These are phyloP conservation scores for Leuciscus idus DNA, from an alignment of 2,113 vertebrate genomes.

Conservation along the genomic window DNA sequence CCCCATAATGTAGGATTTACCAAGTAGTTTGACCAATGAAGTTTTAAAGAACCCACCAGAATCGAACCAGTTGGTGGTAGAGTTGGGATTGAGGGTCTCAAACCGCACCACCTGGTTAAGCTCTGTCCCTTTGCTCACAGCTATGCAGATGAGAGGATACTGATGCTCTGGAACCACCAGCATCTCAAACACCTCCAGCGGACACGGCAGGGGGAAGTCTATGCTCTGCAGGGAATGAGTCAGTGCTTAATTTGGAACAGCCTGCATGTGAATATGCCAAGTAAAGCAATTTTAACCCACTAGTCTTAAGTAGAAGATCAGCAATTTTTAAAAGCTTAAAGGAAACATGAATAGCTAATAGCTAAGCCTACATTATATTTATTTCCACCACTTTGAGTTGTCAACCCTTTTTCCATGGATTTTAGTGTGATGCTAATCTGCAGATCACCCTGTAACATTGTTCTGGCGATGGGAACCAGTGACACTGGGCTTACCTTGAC, in stretches of 20 bases:
- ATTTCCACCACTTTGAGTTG: neutral
- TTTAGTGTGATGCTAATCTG: neutral
- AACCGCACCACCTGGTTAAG: conserved; percentile 93
- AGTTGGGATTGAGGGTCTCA: conserved; percentile 95
- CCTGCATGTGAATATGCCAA: neutral
- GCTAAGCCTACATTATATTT: neutral
- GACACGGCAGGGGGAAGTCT: conserved; percentile 93
- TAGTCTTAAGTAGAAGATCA: neutral
- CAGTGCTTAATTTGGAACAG: neutral
- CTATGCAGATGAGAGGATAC: conserved; percentile 95
- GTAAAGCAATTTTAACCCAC: neutral
- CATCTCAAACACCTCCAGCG: conserved; percentile 95
- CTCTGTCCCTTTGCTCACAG: conserved; percentile 90
- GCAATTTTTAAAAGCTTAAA: conserved; percentile 2
- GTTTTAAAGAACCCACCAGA: conserved; percentile 75
- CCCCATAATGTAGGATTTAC: too few species aligned
- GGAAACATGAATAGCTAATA: neutral
- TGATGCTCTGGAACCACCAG: conserved; percentile 94
- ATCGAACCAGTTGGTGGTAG: conserved; percentile 95
- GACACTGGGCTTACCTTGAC: conserved; percentile 86
- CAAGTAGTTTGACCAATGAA: neutral
- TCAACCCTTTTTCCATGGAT: neutral
- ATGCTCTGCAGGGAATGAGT: conserved; percentile 78
- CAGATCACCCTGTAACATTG: neutral
- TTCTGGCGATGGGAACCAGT: neutral